Evolutionary conservation across 2,113 vertebrate species (phyloP).

Genomic region (Hydropotes inermis): DNA sequence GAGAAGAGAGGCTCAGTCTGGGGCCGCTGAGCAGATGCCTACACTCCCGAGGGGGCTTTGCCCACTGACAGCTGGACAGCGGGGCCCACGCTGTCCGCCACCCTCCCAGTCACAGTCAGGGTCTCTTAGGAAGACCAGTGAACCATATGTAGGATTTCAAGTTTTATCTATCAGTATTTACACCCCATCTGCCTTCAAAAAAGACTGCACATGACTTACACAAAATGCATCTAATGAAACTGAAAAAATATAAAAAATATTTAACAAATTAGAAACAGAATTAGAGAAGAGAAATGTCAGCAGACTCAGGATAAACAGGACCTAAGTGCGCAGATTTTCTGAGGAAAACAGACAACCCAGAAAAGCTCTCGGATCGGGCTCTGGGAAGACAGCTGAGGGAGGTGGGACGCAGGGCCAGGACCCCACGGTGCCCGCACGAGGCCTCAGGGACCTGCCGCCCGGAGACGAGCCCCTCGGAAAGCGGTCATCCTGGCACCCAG

Average conservation of each 20-base stretch:
- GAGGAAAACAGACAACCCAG: background rate
- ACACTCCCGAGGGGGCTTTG: background rate
- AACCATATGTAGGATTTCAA: background rate
- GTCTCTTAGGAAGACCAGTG: background rate
- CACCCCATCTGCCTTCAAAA: background rate
- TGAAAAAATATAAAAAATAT: background rate
- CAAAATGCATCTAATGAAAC: background rate
- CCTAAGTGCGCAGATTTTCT: rapidly evolving
- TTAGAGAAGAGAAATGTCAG: background rate
- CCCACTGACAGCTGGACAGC: background rate
- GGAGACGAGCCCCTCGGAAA: background rate
- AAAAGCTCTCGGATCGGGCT: background rate
- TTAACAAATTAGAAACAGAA: background rate
- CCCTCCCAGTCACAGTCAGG: background rate
- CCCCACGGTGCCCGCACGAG: rapidly evolving
- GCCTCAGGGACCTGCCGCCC: background rate
- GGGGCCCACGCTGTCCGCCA: background rate
- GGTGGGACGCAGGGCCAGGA: background rate
- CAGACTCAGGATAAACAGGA: background rate
- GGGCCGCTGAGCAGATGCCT: background rate
- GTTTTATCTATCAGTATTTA: background rate
- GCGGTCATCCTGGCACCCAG: too few species aligned
- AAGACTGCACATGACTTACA: background rate
- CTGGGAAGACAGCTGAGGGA: background rate
- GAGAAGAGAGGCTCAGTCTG: background rate